phyloP scores from a whole-genome alignment of 2,888 invertebrate species.

The Drosophila prostipennis region DNA sequence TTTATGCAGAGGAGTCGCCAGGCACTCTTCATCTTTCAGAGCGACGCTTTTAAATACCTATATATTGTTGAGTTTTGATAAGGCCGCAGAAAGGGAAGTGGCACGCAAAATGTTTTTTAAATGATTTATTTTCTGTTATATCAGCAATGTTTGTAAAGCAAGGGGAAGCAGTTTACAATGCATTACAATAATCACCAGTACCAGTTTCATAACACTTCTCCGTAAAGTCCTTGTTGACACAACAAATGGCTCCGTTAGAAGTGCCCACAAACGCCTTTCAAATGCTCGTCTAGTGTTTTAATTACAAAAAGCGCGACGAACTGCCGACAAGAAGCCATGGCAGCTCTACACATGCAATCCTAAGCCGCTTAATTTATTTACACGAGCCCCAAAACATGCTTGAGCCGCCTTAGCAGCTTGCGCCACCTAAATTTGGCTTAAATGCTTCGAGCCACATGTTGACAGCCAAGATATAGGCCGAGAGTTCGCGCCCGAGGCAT shows the following conservation, averaged over 20 bases:
- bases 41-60: conserved; percentile 6
- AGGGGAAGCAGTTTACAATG: not conserved
- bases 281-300: conserved; percentile 35
- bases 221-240: conserved; percentile 3
- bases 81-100: not conserved
- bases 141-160: not conserved
- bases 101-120: conserved; percentile 3
- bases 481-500: conserved; percentile 6
- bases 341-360: conserved; percentile 29
- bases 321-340: conserved; percentile 30
- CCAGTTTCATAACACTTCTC: not conserved
- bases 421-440: conserved; percentile 44
- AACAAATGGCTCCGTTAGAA: conserved; percentile 32
- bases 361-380: conserved; percentile 78
- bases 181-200: conserved; percentile 5
- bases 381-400: conserved; percentile 43
- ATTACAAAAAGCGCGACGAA: conserved; percentile 42
- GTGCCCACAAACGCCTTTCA: conserved; percentile 7
- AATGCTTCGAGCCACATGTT: conserved; percentile 40
- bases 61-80: conserved; percentile 5
- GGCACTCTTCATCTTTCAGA: conserved; percentile 23
- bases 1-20: conserved; percentile 52
- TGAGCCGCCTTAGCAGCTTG: conserved; percentile 28
- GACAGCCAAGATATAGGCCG: conserved; percentile 25
- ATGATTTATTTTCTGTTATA: not conserved